Evolutionary conservation across 1,140 invertebrate genomes (phyloP).

Genomic region (Archivesica marissinica): DNA sequence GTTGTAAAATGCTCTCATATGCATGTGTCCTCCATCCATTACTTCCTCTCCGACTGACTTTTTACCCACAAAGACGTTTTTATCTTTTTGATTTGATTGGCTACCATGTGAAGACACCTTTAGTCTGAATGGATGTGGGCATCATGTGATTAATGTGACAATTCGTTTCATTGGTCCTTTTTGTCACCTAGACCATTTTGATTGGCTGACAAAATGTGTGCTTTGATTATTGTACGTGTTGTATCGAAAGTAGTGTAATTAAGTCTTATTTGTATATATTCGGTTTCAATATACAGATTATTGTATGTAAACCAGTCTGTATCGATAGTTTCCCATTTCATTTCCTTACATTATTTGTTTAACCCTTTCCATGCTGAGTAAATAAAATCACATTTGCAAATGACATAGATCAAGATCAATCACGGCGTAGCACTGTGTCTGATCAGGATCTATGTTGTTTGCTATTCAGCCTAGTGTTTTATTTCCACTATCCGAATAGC

Average conservation of each 20-base stretch:
- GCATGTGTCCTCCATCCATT: slow-evolving; percentile 17
- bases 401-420: too few relatives aligned
- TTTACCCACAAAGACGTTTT: neutral
- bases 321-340: too few relatives aligned
- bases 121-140: slow-evolving; percentile 19
- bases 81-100: slow-evolving; percentile 24
- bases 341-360: too few relatives aligned
- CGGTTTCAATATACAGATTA: too few relatives aligned
- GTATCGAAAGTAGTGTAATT: neutral
- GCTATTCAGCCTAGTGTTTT: too few relatives aligned
- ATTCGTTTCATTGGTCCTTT: slow-evolving; percentile 31
- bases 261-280: too few relatives aligned
- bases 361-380: too few relatives aligned
- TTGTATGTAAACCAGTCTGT: too few relatives aligned
- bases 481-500: too few relatives aligned
- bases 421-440: too few relatives aligned
- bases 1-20: slow-evolving; percentile 17
- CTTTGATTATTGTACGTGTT: slow-evolving; percentile 55
- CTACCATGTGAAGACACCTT: neutral
- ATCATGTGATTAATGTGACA: slow-evolving; percentile 30
- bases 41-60: neutral
- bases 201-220: slow-evolving; percentile 65
- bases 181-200: slow-evolving; percentile 62
- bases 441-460: too few relatives aligned
- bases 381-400: too few relatives aligned